Percentiles rank a stretch among this genome's conserved stretches.
Conservation (phyloP, 1,140 invertebrate species). For the Neodiprion pinetum region DNA sequence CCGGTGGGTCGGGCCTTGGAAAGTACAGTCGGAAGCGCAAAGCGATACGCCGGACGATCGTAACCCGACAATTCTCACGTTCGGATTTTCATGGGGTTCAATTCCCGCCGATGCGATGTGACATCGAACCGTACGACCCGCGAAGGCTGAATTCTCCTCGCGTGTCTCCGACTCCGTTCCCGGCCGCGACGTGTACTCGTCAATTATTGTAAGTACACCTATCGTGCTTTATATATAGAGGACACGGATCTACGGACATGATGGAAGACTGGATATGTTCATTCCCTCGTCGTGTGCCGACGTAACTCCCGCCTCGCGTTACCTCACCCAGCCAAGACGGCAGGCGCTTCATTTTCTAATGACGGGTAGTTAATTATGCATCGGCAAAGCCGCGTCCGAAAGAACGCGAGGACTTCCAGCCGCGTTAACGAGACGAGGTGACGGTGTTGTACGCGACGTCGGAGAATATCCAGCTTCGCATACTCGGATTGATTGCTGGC, state of each 20-base stretch:
- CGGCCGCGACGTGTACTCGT: constrained; percentile 41
- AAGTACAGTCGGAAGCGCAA: not conserved
- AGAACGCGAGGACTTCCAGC: constrained; percentile 7
- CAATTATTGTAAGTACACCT: constrained; percentile 54
- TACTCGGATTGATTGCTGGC: too few species aligned
- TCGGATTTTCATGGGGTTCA: not conserved
- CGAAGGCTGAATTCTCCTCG: not conserved
- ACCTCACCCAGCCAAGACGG: constrained; percentile 19
- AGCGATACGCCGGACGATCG: constrained; percentile 9
- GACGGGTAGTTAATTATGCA: constrained; percentile 12
- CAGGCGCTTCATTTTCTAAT: constrained; percentile 25
- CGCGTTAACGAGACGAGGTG: not conserved
- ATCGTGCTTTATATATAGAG: constrained; percentile 42
- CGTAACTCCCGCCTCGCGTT: constrained; percentile 3
- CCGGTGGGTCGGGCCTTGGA: not conserved
- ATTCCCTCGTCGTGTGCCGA: constrained; percentile 2
- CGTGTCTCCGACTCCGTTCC: not conserved
- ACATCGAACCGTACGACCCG: not conserved
- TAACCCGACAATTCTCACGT: not conserved
- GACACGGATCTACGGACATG: constrained; percentile 36
- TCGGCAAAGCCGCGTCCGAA: not conserved
- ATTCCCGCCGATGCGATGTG: not conserved
- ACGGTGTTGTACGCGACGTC: not conserved
- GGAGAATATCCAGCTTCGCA: too few species aligned
- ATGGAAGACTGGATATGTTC: constrained; percentile 40